phyloP scores from a whole-genome alignment of 2,888 invertebrate species.

The Hyposoter dolosus region DNA sequence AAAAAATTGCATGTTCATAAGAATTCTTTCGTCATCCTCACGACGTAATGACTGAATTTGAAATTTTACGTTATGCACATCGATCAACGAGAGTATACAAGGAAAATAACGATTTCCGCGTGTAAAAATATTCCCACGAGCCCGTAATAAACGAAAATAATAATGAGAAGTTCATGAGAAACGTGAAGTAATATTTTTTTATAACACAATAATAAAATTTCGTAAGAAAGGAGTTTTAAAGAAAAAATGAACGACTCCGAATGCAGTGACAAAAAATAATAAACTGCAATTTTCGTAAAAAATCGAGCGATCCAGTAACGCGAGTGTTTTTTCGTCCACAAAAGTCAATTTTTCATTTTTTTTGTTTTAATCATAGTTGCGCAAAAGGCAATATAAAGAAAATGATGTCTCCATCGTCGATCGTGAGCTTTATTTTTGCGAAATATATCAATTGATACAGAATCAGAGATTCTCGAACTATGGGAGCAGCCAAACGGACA shows the following conservation, averaged over 20 bases:
- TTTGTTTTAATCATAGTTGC: not conserved
- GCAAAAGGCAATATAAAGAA: not conserved
- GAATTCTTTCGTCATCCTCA: not conserved
- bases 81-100: not conserved
- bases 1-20: not conserved
- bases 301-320: not conserved
- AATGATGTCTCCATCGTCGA: not conserved
- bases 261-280: not conserved
- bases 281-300: not conserved
- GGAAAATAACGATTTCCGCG: not conserved
- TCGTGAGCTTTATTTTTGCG: not conserved
- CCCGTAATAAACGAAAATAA: not conserved
- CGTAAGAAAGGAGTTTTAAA: not conserved
- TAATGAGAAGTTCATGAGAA: not conserved
- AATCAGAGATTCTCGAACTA: not conserved
- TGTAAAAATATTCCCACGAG: conserved; percentile 24
- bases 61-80: not conserved
- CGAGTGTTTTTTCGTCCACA: not conserved
- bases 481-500: not conserved
- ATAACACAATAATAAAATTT: not conserved
- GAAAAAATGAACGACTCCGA: not conserved
- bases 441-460: not conserved
- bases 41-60: not conserved
- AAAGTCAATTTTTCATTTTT: not conserved
- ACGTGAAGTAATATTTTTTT: conserved; percentile 16